A percentile compares a stretch with the other conserved stretches of the same genome.
Conservation (phyloP, 2,888 invertebrate species). For the Buathra laborator region DNA sequence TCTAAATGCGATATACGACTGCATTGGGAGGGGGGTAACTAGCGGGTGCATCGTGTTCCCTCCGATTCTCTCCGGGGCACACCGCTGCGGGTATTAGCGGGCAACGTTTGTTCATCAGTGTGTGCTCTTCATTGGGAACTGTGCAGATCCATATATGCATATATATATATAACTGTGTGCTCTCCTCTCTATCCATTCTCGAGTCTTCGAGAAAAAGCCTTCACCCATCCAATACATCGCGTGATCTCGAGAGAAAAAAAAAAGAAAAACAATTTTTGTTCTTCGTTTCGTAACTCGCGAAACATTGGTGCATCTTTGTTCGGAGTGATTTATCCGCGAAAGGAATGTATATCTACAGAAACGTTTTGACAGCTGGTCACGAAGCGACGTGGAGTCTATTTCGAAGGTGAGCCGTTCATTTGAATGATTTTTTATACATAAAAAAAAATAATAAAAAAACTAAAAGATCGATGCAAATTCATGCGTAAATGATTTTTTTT, state of each 20-base stretch:
- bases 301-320: background rate
- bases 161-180: background rate
- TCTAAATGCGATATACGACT: slow-evolving; percentile 42
- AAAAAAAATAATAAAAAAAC: background rate
- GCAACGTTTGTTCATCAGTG: slow-evolving; percentile 11
- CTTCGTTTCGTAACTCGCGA: background rate
- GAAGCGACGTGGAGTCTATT: slow-evolving; percentile 52
- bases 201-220: slow-evolving; percentile 6
- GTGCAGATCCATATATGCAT: background rate
- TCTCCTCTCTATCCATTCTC: background rate
- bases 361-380: slow-evolving; percentile 64
- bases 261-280: background rate
- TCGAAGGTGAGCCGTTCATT: slow-evolving; percentile 45
- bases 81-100: slow-evolving; percentile 6
- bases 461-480: background rate
- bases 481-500: background rate
- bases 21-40: slow-evolving; percentile 5
- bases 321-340: background rate
- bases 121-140: slow-evolving; percentile 4
- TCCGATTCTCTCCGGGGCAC: slow-evolving; percentile 4
- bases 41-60: slow-evolving; percentile 13
- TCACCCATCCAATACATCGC: background rate
- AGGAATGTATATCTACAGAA: slow-evolving; percentile 40
- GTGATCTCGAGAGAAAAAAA: background rate
- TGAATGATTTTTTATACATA: background rate